Conservation (phyloP, 2,888 invertebrate species). For the Parnassius apollo region DNA sequence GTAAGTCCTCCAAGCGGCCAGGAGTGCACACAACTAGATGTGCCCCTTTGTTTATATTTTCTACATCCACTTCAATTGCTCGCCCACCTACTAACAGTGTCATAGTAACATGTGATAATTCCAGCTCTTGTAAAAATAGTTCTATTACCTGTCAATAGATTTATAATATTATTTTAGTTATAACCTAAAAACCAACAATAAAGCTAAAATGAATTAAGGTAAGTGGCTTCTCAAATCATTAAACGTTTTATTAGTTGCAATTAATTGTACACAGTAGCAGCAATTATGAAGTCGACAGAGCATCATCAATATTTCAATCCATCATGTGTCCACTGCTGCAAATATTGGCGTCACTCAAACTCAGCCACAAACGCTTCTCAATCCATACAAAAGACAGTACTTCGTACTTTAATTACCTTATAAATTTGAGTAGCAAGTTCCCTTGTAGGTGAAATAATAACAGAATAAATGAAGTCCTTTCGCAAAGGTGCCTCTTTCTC, state of each 20-base stretch:
- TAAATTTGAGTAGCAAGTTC: conserved; percentile 96
- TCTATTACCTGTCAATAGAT: conserved; percentile 62
- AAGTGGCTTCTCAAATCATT: too few species aligned
- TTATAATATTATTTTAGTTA: too few species aligned
- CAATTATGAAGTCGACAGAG: too few species aligned
- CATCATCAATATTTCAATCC: too few species aligned
- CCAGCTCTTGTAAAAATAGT: conserved; percentile 72
- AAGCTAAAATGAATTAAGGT: too few species aligned
- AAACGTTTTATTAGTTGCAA: too few species aligned
- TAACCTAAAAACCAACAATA: too few species aligned
- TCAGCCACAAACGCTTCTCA: too few species aligned
- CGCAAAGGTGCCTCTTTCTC: conserved; percentile 83
- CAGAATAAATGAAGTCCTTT: conserved; percentile 89
- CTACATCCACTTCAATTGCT: conserved; percentile 88
- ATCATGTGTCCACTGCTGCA: too few species aligned
- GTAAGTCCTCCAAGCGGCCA: conserved; percentile 93
- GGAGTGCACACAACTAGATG: conserved; percentile 97
- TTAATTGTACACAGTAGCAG: too few species aligned
- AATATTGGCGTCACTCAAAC: too few species aligned
- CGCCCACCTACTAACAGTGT: conserved; percentile 91
- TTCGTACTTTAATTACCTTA: conserved; percentile 63
- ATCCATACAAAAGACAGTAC: too few species aligned
- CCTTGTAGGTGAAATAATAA: conserved; percentile 97
- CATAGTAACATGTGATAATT: conserved; percentile 74
- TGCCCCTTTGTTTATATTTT: conserved; percentile 85